Conservation (phyloP, 2,113 vertebrate genomes). For the Gasterosteus nipponicus region DNA sequence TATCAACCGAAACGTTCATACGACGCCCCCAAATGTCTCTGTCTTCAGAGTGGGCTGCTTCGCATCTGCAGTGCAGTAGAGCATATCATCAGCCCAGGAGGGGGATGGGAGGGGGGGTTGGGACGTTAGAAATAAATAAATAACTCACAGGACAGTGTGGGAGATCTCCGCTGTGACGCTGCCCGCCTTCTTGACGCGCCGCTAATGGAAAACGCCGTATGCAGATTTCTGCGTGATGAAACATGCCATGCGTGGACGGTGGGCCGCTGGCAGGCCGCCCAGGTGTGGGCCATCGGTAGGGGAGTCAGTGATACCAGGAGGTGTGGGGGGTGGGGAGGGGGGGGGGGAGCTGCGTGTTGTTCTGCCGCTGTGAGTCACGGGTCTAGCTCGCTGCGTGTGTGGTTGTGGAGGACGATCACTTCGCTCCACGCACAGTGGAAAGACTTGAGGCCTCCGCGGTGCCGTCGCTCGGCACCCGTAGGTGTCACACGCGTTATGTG, state of each 20-base stretch:
- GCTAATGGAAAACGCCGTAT: conserved; percentile 64
- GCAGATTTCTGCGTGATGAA: conserved; percentile 62
- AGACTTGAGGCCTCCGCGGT: conserved; percentile 29
- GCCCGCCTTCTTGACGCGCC: conserved; percentile 57
- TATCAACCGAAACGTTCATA: conserved; percentile 42
- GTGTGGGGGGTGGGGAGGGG: conserved; percentile 16
- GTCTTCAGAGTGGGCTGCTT: conserved; percentile 30
- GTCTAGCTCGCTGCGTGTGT: conserved; percentile 56
- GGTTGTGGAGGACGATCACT: conserved; percentile 57
- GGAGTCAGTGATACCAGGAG: neutral
- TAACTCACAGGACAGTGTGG: conserved; percentile 32
- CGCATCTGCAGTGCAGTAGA: conserved; percentile 69
- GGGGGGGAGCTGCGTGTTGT: conserved; percentile 41
- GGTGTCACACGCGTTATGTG: conserved; percentile 49
- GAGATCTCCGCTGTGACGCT: conserved; percentile 46
- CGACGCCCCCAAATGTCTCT: conserved; percentile 21
- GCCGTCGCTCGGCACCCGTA: conserved; percentile 39
- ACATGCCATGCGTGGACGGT: conserved; percentile 68
- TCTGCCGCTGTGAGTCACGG: conserved; percentile 60
- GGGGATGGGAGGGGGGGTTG: neutral
- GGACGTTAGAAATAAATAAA: neutral
- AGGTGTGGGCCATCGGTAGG: conserved; percentile 66
- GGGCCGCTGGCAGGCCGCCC: conserved; percentile 71
- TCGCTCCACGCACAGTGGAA: conserved; percentile 42
- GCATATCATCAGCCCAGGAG: conserved; percentile 2